Conservation (phyloP, 2,888 invertebrate genomes). For the Nomada hirtipes region DNA sequence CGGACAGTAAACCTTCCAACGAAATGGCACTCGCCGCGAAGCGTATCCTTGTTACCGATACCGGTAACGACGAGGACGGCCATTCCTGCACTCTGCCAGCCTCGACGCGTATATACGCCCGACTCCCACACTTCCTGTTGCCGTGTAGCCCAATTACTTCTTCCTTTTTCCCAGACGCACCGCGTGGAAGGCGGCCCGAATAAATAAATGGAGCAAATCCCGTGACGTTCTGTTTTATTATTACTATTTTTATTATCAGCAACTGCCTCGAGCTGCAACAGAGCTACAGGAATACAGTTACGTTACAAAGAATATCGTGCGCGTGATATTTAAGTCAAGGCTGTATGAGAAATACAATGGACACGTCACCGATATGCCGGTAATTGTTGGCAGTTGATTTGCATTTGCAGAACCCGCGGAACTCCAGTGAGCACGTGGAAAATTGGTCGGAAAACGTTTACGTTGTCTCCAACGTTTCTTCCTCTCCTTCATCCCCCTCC, state of each 20-base stretch:
- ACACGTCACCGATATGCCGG: too few relatives aligned
- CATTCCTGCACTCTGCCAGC: conserved; percentile 59
- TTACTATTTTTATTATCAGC: not conserved
- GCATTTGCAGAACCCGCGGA: too few relatives aligned
- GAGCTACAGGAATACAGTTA: not conserved
- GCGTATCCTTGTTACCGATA: conserved; percentile 73
- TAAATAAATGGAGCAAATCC: not conserved
- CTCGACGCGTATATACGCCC: conserved; percentile 48
- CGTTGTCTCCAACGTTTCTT: too few relatives aligned
- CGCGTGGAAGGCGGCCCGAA: not conserved
- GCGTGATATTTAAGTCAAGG: too few relatives aligned
- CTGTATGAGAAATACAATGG: too few relatives aligned
- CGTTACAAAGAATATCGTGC: too few relatives aligned
- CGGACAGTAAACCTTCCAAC: conserved; percentile 70
- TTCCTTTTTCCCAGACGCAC: conserved; percentile 6
- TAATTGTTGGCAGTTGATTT: not conserved
- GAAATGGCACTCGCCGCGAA: conserved; percentile 67
- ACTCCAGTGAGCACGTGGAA: too few relatives aligned
- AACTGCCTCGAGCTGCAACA: not conserved
- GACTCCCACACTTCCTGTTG: conserved; percentile 75
- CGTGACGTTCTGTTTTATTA: not conserved
- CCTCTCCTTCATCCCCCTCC: too few relatives aligned
- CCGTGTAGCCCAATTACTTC: conserved; percentile 55
- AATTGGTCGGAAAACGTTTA: too few relatives aligned
- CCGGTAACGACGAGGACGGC: conserved; percentile 71